Base-by-base conservation (phyloP, 2,888 invertebrate genomes). In the Oscheius sp. region DNA sequence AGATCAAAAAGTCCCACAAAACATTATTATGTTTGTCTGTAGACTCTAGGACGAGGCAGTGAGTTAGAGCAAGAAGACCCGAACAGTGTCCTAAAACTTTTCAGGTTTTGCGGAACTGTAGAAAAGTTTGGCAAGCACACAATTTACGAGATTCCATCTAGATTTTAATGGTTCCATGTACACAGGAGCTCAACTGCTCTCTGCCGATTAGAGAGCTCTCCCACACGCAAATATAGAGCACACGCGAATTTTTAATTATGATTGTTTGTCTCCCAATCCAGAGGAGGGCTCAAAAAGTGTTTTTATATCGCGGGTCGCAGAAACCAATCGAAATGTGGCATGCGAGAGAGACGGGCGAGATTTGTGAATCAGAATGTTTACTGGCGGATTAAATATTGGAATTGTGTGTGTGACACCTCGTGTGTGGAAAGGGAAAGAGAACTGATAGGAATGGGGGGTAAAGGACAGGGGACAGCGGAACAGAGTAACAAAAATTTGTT, bases 401-500 rank as follows among this genome's bases (percentile, higher is more conserved):
- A 57, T 1, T 32, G 57, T 29, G 37, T n/a, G 29, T 9, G 35
- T 35, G 37, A 60, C 60, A 60, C 60, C 60, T 60, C 60, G 60
- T 37, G 60, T 9, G 50, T 9, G 50, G 13, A 50, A 50, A n/a
- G 37, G 60, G 60, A n/a, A 60, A 35, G 35, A 7, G 60, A 9
- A 2, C 7, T 35, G 1, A 13, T 60, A 9, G 57, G 60, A 35
- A 9, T 60, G 60, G n/a, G 29, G 53, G 53, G 11, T 2, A 21
- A 21, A 51, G 53, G 53, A 10, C 3, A 21, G 53, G 21, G 21
- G 21, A 48, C 50, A 51, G 11, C n/a, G 53, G 53, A 21, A 51
- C 53, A 51, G 7, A 51, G 13, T 51, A 2, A 51, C 50, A 48
- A 48, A 13, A 11, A 35, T 58, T 58, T 68, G 50, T 79, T 82